phyloP scores from a whole-genome alignment of 2,888 invertebrate genomes.

The Leptinotarsa tumamoca region DNA sequence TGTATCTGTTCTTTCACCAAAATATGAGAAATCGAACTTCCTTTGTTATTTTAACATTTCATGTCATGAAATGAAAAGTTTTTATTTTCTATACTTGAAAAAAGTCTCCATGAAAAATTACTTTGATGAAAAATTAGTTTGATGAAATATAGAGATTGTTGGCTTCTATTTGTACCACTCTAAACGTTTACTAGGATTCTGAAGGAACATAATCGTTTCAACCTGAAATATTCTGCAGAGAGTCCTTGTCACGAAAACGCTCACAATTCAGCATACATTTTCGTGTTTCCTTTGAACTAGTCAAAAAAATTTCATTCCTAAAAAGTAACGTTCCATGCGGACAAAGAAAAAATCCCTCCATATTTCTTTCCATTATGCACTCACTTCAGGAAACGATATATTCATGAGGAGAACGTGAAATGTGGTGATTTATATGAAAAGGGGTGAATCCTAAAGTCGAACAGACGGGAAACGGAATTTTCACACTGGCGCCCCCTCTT shows the following conservation, averaged over 20 bases:
- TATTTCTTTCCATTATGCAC: constrained; percentile 22
- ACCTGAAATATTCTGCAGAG: neutral
- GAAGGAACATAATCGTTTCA: neutral
- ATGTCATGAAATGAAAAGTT: too few relatives aligned
- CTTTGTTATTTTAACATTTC: too few relatives aligned
- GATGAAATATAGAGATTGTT: too few relatives aligned
- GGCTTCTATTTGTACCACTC: too few relatives aligned
- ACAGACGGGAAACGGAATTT: constrained; percentile 18
- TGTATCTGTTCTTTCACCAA: too few relatives aligned
- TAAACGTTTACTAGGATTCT: too few relatives aligned
- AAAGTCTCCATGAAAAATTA: too few relatives aligned
- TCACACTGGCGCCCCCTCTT: constrained; percentile 9
- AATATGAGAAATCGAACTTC: too few relatives aligned
- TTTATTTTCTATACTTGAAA: too few relatives aligned
- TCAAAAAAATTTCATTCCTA: neutral
- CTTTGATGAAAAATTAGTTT: too few relatives aligned
- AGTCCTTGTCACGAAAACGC: neutral
- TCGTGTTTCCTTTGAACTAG: neutral
- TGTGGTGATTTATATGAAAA: constrained; percentile 20
- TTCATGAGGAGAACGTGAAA: constrained; percentile 19
- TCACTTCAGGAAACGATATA: constrained; percentile 15
- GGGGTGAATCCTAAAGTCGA: constrained; percentile 18
- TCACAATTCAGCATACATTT: neutral
- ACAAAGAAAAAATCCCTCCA: constrained; percentile 13
- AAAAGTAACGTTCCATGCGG: neutral